Base-by-base conservation (phyloP, 2,113 vertebrate species). In the Sinocyclocheilus rhinocerous region DNA sequence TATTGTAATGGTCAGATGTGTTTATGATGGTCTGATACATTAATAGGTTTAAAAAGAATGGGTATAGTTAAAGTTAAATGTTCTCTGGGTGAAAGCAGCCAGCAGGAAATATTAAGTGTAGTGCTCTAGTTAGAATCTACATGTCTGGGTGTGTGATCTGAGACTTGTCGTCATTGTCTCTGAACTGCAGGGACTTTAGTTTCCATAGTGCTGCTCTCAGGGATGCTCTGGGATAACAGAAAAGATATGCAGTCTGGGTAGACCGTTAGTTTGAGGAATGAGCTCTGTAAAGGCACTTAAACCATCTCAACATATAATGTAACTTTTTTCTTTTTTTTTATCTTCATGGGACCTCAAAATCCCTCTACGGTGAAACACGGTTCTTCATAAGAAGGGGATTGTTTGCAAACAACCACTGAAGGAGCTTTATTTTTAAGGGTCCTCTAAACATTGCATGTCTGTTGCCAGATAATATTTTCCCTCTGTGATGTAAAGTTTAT, bases 281-380 rank as follows among this genome's bases (percentile, higher is more conserved):
- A 86, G 36, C 87, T 92, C 93, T 94, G 93, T 92, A 92, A 94
- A 93, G 86, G 82, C 89, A 91, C 87, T 94, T 88, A 88, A 81
- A 24, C 85, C 82, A 65, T 73, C 81, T 89, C 63, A 42, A 85
- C 69, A 69, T 75, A 67, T 20, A 18, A 85, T 86, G 87, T 78
- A 89, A 73, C 50, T 73, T 12, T 73, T 2, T 33, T 33, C 3
- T 33, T 33, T 33, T 33, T 33, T 33, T 33, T 3, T 33, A 33
- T 33, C 29, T n/a, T 45, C 8, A 15, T 33, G 29, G 29, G 29
- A 73, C 20, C 70, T 22, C 69, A 39, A 72, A 70, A 70, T 20
- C 7, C 18, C 8, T 39, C 29, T 29, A 15, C 26, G 8, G 13
- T 69, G 26, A 33, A 16, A 69, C 65, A 63, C 7, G 57, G 61